Evolutionary conservation across 2,797 vertebrate genomes (phyloP).

Genomic region (Danio albolineatus): DNA sequence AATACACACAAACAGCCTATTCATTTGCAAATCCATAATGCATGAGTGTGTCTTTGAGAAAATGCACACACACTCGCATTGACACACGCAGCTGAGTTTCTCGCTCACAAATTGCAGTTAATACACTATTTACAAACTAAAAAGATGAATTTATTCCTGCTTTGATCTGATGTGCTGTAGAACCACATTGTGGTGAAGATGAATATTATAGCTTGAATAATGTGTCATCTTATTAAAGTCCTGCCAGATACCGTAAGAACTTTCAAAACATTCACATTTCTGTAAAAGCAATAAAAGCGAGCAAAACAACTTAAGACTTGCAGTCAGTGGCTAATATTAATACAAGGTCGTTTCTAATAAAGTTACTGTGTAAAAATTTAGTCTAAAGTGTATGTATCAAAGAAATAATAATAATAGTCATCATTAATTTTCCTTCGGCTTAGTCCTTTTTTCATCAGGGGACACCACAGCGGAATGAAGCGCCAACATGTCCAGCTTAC

Average conservation of each 20-base stretch:
- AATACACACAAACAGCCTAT: no score
- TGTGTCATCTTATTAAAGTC: slow-evolving; percentile 1
- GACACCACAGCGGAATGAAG: no score
- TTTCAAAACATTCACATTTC: background rate
- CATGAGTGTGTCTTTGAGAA: background rate
- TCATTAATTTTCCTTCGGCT: no score
- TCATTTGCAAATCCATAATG: slow-evolving; percentile 12
- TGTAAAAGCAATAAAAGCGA: background rate
- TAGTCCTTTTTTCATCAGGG: no score
- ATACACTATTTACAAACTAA: background rate
- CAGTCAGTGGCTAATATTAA: background rate
- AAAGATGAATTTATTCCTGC: background rate
- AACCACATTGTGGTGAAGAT: background rate
- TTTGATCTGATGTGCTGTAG: background rate
- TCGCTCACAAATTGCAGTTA: background rate
- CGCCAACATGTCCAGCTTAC: no score
- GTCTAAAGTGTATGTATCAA: background rate
- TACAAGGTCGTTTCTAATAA: background rate
- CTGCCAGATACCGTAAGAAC: background rate
- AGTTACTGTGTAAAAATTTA: background rate
- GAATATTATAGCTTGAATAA: background rate
- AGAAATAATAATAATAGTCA: no score
- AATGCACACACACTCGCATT: background rate
- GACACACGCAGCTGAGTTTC: background rate
- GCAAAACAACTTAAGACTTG: background rate